Conservation (phyloP, 2,113 vertebrate species). For the Gracilinanus agilis region DNA sequence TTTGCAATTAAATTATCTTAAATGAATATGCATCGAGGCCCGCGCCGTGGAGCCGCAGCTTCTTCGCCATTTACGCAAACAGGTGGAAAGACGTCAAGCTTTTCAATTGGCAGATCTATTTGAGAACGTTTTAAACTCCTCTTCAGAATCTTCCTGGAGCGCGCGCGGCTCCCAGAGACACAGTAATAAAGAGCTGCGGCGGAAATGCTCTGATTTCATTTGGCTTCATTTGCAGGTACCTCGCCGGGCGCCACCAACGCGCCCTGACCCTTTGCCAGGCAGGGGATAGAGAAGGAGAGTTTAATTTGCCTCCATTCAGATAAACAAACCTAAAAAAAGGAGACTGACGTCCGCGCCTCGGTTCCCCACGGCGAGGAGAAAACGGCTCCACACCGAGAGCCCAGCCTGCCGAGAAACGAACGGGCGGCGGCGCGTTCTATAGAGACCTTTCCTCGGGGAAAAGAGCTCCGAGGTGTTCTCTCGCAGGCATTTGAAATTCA, state of each 20-base stretch:
- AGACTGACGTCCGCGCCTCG: not conserved
- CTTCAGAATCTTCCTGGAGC: not conserved
- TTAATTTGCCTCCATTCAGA: slow-evolving; percentile 10
- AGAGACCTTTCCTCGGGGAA: slow-evolving; percentile 47
- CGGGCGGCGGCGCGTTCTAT: slow-evolving; percentile 48
- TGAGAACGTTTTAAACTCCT: slow-evolving; percentile 9
- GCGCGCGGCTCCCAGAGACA: not conserved
- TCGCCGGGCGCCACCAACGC: not conserved
- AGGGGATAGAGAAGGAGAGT: slow-evolving; percentile 17
- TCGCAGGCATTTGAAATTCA: slow-evolving; percentile 59
- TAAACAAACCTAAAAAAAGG: slow-evolving; percentile 23
- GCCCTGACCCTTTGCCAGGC: slow-evolving; percentile 30
- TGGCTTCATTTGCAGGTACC: slow-evolving; percentile 25
- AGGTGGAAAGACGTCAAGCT: not conserved
- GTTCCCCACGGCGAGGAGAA: slow-evolving; percentile 41
- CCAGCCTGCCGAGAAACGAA: slow-evolving; percentile 50
- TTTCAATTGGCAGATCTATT: slow-evolving; percentile 32
- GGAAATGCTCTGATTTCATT: slow-evolving; percentile 19
- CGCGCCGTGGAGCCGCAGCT: not conserved
- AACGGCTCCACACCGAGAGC: slow-evolving; percentile 29
- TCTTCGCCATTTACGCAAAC: slow-evolving; percentile 14
- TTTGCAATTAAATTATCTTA: not conserved
- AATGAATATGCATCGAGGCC: slow-evolving; percentile 18
- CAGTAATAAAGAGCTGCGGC: not conserved
- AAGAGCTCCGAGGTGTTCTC: slow-evolving; percentile 26